phyloP scores from a whole-genome alignment of 1,140 invertebrate genomes.

The Gonioctena quinquepunctata region DNA sequence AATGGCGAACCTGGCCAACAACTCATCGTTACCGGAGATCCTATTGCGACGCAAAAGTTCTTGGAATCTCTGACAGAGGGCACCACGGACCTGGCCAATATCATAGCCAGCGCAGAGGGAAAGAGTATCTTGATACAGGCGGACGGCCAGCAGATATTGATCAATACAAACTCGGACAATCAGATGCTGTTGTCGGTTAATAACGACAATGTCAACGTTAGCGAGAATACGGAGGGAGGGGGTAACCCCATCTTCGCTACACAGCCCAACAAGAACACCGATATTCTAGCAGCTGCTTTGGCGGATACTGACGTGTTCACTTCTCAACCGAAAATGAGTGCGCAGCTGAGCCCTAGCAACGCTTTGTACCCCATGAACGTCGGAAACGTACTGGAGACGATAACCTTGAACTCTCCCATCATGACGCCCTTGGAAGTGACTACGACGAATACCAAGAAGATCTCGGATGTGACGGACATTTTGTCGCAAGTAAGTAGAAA shows the following conservation, averaged over 20 bases:
- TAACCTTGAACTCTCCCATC: constrained; percentile 75
- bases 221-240: constrained; percentile 27
- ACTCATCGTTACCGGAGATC: constrained; percentile 52
- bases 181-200: constrained; percentile 31
- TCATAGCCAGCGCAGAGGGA: constrained; percentile 50
- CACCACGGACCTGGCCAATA: constrained; percentile 50
- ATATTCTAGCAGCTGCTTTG: constrained; percentile 75
- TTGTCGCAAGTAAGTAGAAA: constrained; percentile 56
- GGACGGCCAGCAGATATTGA: constrained; percentile 54
- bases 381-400: constrained; percentile 68
- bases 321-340: constrained; percentile 54
- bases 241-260: constrained; percentile 44
- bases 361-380: constrained; percentile 59
- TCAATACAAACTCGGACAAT: constrained; percentile 49
- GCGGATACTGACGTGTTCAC: constrained; percentile 73
- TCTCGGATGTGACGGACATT: constrained; percentile 49
- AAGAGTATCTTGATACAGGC: constrained; percentile 54
- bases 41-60: constrained; percentile 51
- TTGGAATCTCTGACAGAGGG: constrained; percentile 52
- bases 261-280: constrained; percentile 61
- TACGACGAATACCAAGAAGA: constrained; percentile 60
- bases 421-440: constrained; percentile 79
- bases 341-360: constrained; percentile 56
- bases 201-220: constrained; percentile 13
- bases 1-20: constrained; percentile 43